Conservation (phyloP, 2,797 vertebrate genomes). For the Buceros bicornis region DNA sequence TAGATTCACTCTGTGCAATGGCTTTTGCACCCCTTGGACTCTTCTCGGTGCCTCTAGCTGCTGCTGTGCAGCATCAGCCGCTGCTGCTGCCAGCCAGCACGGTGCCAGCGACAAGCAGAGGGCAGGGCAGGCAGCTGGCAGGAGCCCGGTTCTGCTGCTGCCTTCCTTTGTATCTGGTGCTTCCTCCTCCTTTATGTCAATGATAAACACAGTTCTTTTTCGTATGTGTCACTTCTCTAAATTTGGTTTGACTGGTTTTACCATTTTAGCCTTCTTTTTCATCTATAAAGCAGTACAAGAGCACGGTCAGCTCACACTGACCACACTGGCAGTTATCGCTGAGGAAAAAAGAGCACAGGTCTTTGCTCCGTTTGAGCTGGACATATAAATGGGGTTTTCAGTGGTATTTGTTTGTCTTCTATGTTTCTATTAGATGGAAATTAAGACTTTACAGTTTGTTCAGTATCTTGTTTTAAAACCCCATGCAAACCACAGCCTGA, state of each 20-base stretch:
- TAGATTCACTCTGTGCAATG: neutral
- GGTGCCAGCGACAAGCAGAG: neutral
- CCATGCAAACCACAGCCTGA: neutral
- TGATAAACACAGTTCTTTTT: conserved; percentile 23
- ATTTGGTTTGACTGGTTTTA: conserved; percentile 9
- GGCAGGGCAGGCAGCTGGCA: neutral
- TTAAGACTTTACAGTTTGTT: conserved; percentile 21
- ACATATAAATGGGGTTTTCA: neutral
- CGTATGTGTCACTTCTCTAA: conserved; percentile 51
- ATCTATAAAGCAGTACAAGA: neutral
- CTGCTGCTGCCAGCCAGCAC: neutral
- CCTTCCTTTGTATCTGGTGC: conserved; percentile 49
- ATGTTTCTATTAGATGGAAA: neutral
- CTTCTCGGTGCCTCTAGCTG: neutral
- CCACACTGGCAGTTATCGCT: neutral
- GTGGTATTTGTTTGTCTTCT: neutral
- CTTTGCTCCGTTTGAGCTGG: neutral
- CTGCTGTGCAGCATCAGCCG: neutral
- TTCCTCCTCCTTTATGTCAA: conserved; percentile 39
- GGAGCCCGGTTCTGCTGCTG: conserved; percentile 1
- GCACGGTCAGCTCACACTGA: neutral
- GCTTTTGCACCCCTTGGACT: neutral
- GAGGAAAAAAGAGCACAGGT: neutral
- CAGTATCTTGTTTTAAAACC: neutral
- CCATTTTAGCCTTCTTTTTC: conserved; percentile 1